Conservation (phyloP, 2,888 invertebrate species). For the Camponotus fellah region DNA sequence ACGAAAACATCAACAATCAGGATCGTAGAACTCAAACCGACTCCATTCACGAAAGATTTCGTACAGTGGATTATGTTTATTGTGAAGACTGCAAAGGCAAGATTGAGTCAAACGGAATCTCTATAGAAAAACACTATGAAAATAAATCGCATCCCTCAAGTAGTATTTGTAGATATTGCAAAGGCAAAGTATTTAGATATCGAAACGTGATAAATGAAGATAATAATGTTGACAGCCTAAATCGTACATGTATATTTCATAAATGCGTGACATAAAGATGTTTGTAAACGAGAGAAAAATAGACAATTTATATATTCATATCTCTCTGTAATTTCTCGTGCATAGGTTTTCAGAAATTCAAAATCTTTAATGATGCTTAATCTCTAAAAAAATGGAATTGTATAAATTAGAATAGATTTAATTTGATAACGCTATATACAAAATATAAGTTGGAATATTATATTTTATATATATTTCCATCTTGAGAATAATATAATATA, state of each 20-base stretch:
- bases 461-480: background rate
- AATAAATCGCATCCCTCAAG: constrained; percentile 75
- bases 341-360: background rate
- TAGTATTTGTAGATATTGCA: constrained; percentile 78
- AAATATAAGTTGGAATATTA: background rate
- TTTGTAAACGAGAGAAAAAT: background rate
- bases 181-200: constrained; percentile 80
- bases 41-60: constrained; percentile 81
- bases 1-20: background rate
- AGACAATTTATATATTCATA: too few species aligned
- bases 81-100: constrained; percentile 78
- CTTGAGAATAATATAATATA: background rate
- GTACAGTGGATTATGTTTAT: constrained; percentile 67
- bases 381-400: background rate
- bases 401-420: background rate
- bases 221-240: background rate
- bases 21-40: constrained; percentile 69
- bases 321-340: background rate
- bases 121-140: constrained; percentile 80
- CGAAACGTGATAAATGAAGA: background rate
- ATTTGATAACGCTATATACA: background rate
- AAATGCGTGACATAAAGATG: constrained; percentile 67
- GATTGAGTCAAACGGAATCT: constrained; percentile 71
- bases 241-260: constrained; percentile 73
- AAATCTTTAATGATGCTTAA: background rate